Percentiles rank a stretch among this genome's conserved stretches.
phyloP scores from a whole-genome alignment of 2,888 invertebrate genomes.

The Drosophila rellima region DNA sequence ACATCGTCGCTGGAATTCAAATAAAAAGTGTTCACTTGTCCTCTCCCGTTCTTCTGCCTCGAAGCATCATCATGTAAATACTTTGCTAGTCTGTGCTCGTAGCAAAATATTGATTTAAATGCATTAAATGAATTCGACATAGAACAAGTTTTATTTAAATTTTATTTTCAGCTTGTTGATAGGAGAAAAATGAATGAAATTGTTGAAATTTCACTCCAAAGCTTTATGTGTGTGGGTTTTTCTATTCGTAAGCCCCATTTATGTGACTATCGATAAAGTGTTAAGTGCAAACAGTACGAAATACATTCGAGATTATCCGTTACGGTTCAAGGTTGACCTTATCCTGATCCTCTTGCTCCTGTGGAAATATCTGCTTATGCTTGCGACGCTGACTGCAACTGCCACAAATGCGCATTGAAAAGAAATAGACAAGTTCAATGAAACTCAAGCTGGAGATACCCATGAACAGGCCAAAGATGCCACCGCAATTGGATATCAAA shows the following conservation, averaged over 20 bases:
- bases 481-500: conserved; percentile 90
- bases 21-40: conserved; percentile 32
- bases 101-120: conserved; percentile 1
- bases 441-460: conserved; percentile 85
- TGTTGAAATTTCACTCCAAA: neutral
- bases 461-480: conserved; percentile 87
- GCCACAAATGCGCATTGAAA: conserved; percentile 85
- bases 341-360: conserved; percentile 34
- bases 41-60: neutral
- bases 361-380: conserved; percentile 52
- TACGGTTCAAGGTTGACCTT: conserved; percentile 32
- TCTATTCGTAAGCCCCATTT: neutral
- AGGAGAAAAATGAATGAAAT: neutral
- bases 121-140: neutral
- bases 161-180: neutral
- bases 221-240: neutral
- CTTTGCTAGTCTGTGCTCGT: neutral
- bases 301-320: neutral
- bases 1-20: conserved; percentile 55
- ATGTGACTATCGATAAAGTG: neutral
- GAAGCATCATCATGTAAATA: neutral
- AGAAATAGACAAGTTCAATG: conserved; percentile 87
- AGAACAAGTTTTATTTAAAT: neutral
- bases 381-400: conserved; percentile 75
- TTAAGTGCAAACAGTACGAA: neutral